Conservation (phyloP, 2,797 vertebrate species). For the Echiichthys vipera region DNA sequence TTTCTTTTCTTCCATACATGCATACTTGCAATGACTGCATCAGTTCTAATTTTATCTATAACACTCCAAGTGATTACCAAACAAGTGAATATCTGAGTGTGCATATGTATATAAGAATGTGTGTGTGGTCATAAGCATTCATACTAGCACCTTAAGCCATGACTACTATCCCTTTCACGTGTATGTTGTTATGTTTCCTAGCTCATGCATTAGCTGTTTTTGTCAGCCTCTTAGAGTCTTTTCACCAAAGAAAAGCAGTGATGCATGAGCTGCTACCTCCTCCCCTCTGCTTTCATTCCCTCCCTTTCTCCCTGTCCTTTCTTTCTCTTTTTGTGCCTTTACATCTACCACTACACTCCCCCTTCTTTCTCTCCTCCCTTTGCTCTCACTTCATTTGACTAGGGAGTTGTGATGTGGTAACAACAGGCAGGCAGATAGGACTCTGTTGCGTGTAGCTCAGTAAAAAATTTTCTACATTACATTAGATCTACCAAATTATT, state of each 20-base stretch:
- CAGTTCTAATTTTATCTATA: not conserved
- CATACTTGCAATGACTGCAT: not conserved
- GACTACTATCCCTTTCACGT: constrained; percentile 39
- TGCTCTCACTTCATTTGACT: constrained; percentile 55
- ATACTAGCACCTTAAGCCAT: constrained; percentile 35
- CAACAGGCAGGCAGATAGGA: constrained; percentile 3
- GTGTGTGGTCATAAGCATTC: not conserved
- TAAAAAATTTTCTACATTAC: too few species aligned
- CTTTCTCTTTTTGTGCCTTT: constrained; percentile 50
- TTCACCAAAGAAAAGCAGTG: constrained; percentile 71
- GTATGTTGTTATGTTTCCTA: constrained; percentile 46
- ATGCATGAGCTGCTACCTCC: constrained; percentile 60
- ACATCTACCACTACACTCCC: constrained; percentile 24
- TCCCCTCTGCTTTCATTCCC: constrained; percentile 59
- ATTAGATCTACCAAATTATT: not conserved
- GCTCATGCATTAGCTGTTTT: constrained; percentile 65
- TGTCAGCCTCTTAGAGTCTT: constrained; percentile 38
- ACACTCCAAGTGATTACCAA: not conserved
- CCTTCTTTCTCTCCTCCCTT: constrained; percentile 7
- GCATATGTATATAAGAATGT: not conserved
- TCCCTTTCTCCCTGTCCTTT: constrained; percentile 29
- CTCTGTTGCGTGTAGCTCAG: not conserved
- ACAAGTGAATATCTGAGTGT: not conserved
- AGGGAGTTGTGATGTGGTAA: constrained; percentile 29
- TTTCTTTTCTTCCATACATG: not conserved